Evolutionary conservation across 2,113 vertebrate genomes (phyloP), one percentile per base, ranked within the genome.

Genomic region (Echinops telfairi): DNA sequence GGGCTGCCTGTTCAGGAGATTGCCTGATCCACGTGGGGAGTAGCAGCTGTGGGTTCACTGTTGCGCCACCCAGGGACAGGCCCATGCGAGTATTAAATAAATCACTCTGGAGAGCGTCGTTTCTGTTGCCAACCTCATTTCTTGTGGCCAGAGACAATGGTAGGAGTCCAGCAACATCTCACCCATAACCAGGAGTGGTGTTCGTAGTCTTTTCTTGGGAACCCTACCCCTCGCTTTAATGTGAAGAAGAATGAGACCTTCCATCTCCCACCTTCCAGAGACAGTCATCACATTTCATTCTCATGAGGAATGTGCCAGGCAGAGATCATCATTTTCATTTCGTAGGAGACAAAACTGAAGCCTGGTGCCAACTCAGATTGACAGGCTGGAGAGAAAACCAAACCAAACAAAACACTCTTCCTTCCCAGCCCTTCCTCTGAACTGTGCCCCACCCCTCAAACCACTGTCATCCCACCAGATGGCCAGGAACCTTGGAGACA

Each of bases 181-280:
- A 53, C 20, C 75, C 17, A 8, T 31, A 38, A 91, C 38, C 86
- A 2, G 2, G 36, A 86, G 36, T 64, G 94, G 78, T 77, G 29
- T 33, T 16, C 78, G 77, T 68, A 19, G 85, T 86, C 33, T 94
- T 94, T 86, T 75, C 62, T 85, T 83, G 12, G 70, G 47, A 95
- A 60, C 20, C 66, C 83, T 78, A 40, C 27, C 5, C 64, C 22
- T 87, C 64, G 31, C 53, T 83, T 71, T 33, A 12, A 3, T 43
- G 57, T 25, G 23, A 94, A 57, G 43, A 40, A 77, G 93, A 43
- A 86, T 68, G 77, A 87, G 60, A 84, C 23, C 62, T 93, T 82
- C 22, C 31, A 33, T 73, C 43, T 79, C 7, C 15, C 79, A 73
- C 47, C 75, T 80, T 38, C 62, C 47, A 66, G 38, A 95, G 71